Evolutionary conservation across 2,888 invertebrate genomes (phyloP).

Genomic region (Clusia tigrina): DNA sequence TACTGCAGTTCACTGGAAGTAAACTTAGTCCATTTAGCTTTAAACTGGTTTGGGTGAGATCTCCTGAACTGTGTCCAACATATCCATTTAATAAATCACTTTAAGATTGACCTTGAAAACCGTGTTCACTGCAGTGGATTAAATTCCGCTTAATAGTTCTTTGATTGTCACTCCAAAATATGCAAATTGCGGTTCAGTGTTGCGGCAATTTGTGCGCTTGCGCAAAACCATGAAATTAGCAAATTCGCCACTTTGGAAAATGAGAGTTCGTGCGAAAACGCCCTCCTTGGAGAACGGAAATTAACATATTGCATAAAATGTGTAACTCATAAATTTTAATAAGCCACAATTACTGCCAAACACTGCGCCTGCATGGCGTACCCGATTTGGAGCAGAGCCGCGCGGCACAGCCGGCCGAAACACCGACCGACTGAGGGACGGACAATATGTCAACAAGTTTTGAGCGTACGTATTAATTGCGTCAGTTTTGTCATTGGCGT

Average conservation of each 20-base stretch:
- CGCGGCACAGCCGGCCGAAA: not conserved
- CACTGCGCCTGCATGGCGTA: conserved; percentile 1
- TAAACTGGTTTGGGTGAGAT: no score
- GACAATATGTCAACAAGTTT: conserved; percentile 6
- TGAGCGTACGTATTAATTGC: not conserved
- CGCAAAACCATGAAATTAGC: not conserved
- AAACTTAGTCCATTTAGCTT: no score
- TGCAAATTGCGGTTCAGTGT: no score
- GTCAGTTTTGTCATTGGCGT: conserved; percentile 7
- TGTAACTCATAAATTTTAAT: conserved; percentile 15
- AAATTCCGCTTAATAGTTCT: no score
- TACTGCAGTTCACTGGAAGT: no score
- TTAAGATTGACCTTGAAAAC: no score
- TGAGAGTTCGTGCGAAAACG: not conserved
- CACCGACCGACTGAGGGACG: not conserved
- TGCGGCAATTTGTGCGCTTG: not conserved
- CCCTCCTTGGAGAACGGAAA: no score
- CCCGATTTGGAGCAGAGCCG: not conserved
- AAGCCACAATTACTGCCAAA: not conserved
- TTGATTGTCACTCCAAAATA: no score
- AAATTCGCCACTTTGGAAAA: not conserved
- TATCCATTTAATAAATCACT: no score
- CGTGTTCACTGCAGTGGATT: no score
- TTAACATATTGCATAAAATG: conserved; percentile 13
- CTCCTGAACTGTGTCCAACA: no score